These are phyloP conservation scores for Hycleus cichorii DNA, from an alignment of 1,140 invertebrate species.

Conservation along the genomic window DNA sequence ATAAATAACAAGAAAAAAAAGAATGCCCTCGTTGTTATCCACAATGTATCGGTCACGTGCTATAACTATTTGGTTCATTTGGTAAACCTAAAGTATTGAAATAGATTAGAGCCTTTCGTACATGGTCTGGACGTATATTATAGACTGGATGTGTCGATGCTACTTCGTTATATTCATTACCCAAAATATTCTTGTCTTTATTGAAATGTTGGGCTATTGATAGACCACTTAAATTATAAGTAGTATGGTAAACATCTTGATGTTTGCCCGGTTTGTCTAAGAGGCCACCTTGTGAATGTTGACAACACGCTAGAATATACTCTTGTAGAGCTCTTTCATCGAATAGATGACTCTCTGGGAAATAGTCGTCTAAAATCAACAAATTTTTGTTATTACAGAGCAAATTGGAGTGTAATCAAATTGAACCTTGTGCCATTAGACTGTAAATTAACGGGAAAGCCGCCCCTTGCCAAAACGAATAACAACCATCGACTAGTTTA, in stretches of 20 bases:
- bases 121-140: constrained; percentile 53
- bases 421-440: constrained; percentile 23
- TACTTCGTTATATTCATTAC: constrained; percentile 54
- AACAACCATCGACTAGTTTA: constrained; percentile 97
- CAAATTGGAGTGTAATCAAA: neutral
- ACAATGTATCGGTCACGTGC: constrained; percentile 1
- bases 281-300: constrained; percentile 81
- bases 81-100: constrained; percentile 34
- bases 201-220: constrained; percentile 84
- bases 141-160: constrained; percentile 57
- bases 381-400: neutral
- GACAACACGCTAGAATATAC: constrained; percentile 91
- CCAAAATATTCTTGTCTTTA: constrained; percentile 48
- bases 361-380: constrained; percentile 21
- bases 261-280: constrained; percentile 92
- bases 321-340: constrained; percentile 85
- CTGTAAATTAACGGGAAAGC: constrained; percentile 61
- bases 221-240: constrained; percentile 92
- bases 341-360: constrained; percentile 59
- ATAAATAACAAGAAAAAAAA: too few relatives aligned
- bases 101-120: constrained; percentile 44
- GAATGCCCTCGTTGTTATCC: too few relatives aligned
- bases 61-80: neutral
- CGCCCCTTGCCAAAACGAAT: constrained; percentile 97
- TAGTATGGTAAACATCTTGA: constrained; percentile 93